A percentile compares a stretch with the other conserved stretches of the same genome.
Evolutionary conservation across 2,888 invertebrate species (phyloP).

Genomic region (Lepidocyrtinus sp.): DNA sequence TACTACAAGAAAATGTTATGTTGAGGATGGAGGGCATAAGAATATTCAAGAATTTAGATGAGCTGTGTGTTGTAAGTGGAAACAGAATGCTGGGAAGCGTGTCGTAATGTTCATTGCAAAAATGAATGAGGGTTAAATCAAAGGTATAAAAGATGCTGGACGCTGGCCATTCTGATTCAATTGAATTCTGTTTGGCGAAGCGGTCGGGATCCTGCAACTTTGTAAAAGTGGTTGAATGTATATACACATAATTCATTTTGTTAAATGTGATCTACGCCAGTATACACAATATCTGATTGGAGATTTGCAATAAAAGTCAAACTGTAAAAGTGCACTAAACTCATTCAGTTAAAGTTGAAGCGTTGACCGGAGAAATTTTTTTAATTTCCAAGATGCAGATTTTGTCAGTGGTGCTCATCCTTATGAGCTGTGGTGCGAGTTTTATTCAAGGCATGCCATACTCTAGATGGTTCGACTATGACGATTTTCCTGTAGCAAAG

Average conservation of each 20-base stretch:
- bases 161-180: background rate
- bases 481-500: constrained; percentile 24
- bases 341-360: background rate
- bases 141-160: background rate
- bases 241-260: background rate
- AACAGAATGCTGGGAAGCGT: background rate
- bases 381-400: too few species aligned
- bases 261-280: background rate
- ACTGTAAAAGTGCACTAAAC: background rate
- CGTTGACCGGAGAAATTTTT: too few species aligned
- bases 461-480: constrained; percentile 38
- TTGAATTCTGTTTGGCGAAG: background rate
- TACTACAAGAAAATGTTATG: background rate
- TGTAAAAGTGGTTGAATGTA: background rate
- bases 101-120: background rate
- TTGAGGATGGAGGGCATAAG: background rate
- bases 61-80: background rate
- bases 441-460: constrained; percentile 5
- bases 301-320: background rate
- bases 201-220: background rate
- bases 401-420: background rate
- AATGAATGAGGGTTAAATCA: background rate
- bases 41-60: background rate
- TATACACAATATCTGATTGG: background rate
- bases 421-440: background rate